Conservation (phyloP, 37 sponge, comb jelly and placozoan species). For the Petrosia ficiformis region DNA sequence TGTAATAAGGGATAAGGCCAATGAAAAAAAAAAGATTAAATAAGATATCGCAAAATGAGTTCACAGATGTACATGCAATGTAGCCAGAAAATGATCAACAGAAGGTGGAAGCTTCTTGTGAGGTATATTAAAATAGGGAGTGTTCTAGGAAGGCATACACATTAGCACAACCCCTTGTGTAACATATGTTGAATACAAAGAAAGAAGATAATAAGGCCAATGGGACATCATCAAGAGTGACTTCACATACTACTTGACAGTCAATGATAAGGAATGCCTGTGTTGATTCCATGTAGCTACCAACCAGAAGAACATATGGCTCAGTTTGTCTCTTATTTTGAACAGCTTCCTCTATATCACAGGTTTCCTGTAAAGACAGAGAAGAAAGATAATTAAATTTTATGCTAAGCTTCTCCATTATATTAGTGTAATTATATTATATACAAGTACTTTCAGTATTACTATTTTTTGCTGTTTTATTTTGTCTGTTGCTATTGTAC, state of each 20-base stretch:
- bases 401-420: no score
- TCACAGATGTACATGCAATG: not conserved
- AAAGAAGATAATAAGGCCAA: constrained; percentile 10
- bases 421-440: no score
- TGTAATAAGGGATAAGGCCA: not conserved
- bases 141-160: constrained; percentile 18
- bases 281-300: constrained; percentile 1
- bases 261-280: constrained; percentile 24
- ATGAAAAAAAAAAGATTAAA: no score
- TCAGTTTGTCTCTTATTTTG: not conserved
- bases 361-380: no score
- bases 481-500: no score
- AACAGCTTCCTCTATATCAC: not conserved
- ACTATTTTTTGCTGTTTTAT: no score
- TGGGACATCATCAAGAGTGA: constrained; percentile 19
- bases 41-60: no score
- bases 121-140: not conserved
- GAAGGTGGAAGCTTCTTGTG: constrained; percentile 2
- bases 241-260: constrained; percentile 5
- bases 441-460: no score
- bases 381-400: no score
- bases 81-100: not conserved
- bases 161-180: constrained; percentile 15
- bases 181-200: constrained; percentile 26
- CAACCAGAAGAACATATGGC: constrained; percentile 16